Conservation (phyloP, 92 coral and sea anemone genomes). For the Actinostola sp. region DNA sequence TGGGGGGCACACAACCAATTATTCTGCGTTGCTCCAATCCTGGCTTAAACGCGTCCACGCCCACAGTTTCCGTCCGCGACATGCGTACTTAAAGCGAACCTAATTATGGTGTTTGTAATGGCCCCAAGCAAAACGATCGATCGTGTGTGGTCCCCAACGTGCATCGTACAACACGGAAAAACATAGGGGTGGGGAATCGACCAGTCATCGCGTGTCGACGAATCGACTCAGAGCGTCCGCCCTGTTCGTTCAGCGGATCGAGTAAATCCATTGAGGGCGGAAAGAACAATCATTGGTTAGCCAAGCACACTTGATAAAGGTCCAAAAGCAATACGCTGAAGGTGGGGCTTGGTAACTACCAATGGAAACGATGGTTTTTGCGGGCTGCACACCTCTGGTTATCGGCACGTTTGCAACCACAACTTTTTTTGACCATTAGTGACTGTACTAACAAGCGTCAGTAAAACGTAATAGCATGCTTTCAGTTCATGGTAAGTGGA, state of each 20-base stretch:
- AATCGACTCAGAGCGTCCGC: slow-evolving; percentile 57
- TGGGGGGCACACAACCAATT: slow-evolving; percentile 73
- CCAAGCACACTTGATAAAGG: slow-evolving; percentile 46
- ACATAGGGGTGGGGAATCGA: slow-evolving; percentile 47
- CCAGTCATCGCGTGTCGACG: slow-evolving; percentile 71
- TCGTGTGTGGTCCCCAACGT: slow-evolving; percentile 70
- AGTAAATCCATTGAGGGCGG: slow-evolving; percentile 66
- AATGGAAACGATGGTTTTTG: slow-evolving; percentile 45
- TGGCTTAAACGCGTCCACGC: slow-evolving; percentile 55
- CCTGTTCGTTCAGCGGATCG: slow-evolving; percentile 30
- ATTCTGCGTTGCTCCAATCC: slow-evolving; percentile 57
- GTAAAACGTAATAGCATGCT: slow-evolving; percentile 46
- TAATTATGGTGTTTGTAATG: slow-evolving; percentile 52
- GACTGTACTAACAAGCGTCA: slow-evolving; percentile 11
- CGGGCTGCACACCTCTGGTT: slow-evolving; percentile 54
- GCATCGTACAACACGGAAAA: slow-evolving; percentile 39
- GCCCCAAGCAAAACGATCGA: slow-evolving; percentile 60
- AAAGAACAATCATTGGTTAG: slow-evolving; percentile 28
- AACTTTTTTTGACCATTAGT: slow-evolving; percentile 31
- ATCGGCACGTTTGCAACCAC: slow-evolving; percentile 24
- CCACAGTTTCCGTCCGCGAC: slow-evolving; percentile 46
- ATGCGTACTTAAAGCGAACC: slow-evolving; percentile 48
- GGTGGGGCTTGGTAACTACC: slow-evolving; percentile 52
- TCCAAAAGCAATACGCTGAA: slow-evolving; percentile 43
- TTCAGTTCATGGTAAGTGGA: slow-evolving; percentile 60